Percentiles rank a stretch among this genome's conserved stretches.
Conservation (phyloP, 1,140 invertebrate species). For the Adelges cooleyi region DNA sequence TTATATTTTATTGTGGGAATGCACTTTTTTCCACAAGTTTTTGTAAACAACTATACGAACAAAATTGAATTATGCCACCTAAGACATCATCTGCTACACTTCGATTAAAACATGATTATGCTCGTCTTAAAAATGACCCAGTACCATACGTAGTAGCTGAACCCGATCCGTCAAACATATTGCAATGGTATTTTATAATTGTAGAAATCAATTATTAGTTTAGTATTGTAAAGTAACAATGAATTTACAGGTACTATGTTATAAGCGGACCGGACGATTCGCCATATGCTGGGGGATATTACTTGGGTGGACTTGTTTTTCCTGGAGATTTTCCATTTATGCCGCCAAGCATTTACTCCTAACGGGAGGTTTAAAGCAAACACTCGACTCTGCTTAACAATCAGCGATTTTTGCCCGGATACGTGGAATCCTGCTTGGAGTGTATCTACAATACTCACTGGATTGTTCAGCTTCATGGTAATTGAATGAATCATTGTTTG, state of each 20-base stretch:
- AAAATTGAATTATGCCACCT: too few species aligned
- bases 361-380: conserved; percentile 87
- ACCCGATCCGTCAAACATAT: too few species aligned
- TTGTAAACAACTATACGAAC: too few species aligned
- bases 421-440: conserved; percentile 98
- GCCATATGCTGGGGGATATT: conserved; percentile 90
- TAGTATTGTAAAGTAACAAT: not conserved
- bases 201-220: not conserved
- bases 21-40: too few species aligned
- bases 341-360: conserved; percentile 95
- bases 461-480: conserved; percentile 85
- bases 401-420: conserved; percentile 95
- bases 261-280: too few species aligned
- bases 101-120: conserved; percentile 88
- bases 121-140: too few species aligned
- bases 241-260: conserved; percentile 66
- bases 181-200: conserved; percentile 47
- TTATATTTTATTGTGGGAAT: too few species aligned
- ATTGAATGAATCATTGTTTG: conserved; percentile 21
- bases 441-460: conserved; percentile 90
- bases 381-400: conserved; percentile 86
- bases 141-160: too few species aligned
- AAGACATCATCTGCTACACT: too few species aligned
- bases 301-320: conserved; percentile 95
- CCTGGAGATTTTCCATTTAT: conserved; percentile 96